phyloP scores from a whole-genome alignment of 2,888 invertebrate species.

The Cataglyphis altisquamis region DNA sequence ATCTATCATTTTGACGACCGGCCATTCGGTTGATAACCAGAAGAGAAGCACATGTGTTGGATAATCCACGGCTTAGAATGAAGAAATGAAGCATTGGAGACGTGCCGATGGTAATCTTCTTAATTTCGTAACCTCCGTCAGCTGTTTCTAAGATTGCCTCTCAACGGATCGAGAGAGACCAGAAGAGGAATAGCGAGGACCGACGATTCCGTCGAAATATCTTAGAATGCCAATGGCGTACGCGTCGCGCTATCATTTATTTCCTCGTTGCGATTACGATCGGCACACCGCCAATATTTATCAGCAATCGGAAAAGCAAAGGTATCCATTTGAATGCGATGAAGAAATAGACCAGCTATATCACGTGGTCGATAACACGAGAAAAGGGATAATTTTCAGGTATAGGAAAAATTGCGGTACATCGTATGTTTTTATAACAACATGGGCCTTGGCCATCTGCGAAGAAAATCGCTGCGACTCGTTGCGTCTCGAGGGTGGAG shows the following conservation, averaged over 20 bases:
- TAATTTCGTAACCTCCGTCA: slow-evolving; percentile 53
- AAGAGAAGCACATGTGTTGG: neutral
- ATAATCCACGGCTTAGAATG: slow-evolving; percentile 21
- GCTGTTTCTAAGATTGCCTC: slow-evolving; percentile 52
- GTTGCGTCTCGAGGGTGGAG: slow-evolving; percentile 35
- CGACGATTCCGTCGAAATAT: slow-evolving; percentile 35
- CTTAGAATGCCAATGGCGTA: slow-evolving; percentile 36
- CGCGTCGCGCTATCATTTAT: slow-evolving; percentile 5
- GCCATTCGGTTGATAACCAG: neutral
- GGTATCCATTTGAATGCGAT: neutral
- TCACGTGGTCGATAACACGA: neutral
- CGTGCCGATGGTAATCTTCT: slow-evolving; percentile 45
- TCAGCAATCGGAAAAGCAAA: neutral
- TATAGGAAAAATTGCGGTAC: neutral
- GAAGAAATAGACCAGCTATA: neutral
- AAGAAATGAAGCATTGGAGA: slow-evolving; percentile 23
- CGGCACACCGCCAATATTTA: no score
- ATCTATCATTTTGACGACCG: slow-evolving; percentile 39
- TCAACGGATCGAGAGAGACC: neutral
- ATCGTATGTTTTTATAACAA: slow-evolving; percentile 2
- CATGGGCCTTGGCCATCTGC: neutral
- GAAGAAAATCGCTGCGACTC: slow-evolving; percentile 37
- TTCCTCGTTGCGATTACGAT: slow-evolving; percentile 3
- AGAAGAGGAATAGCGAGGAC: slow-evolving; percentile 12
- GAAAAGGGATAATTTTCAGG: neutral